A percentile compares a stretch with the other conserved stretches of the same genome.
phyloP scores from a whole-genome alignment of 2,113 vertebrate genomes.

The Eclectus roratus region DNA sequence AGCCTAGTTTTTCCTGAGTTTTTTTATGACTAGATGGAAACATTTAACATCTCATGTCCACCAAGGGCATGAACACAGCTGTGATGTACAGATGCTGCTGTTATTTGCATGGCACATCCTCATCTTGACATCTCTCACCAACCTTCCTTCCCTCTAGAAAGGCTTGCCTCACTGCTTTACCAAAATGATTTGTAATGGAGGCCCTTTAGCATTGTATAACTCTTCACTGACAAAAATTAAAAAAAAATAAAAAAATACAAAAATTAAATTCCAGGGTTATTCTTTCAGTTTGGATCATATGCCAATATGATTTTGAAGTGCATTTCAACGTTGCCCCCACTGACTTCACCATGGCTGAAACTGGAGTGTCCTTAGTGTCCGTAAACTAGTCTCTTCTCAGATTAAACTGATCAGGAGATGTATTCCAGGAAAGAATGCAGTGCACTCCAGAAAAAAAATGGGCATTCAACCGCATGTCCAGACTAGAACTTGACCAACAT shows the following conservation, averaged over 20 bases:
- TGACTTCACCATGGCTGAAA: background rate
- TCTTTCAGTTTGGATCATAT: background rate
- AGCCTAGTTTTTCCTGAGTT: background rate
- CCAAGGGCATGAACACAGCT: background rate
- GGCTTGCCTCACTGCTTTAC: background rate
- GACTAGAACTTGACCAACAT: background rate
- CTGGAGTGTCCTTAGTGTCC: too few relatives aligned
- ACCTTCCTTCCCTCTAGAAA: background rate
- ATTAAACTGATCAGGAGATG: background rate
- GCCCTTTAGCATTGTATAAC: background rate
- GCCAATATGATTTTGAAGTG: background rate
- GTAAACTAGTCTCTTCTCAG: background rate
- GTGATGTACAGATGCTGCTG: background rate
- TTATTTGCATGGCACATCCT: background rate
- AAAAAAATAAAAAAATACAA: background rate
- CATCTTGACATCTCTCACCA: background rate
- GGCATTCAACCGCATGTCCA: background rate
- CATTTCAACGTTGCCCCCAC: background rate
- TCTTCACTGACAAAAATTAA: background rate
- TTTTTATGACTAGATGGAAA: background rate
- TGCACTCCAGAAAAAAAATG: accelerated
- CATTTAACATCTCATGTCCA: background rate
- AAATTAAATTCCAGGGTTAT: background rate
- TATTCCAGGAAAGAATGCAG: background rate
- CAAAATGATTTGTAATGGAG: background rate